Evolutionary conservation across 2,888 invertebrate species (phyloP).

Genomic region (Leucophenga maculata): DNA sequence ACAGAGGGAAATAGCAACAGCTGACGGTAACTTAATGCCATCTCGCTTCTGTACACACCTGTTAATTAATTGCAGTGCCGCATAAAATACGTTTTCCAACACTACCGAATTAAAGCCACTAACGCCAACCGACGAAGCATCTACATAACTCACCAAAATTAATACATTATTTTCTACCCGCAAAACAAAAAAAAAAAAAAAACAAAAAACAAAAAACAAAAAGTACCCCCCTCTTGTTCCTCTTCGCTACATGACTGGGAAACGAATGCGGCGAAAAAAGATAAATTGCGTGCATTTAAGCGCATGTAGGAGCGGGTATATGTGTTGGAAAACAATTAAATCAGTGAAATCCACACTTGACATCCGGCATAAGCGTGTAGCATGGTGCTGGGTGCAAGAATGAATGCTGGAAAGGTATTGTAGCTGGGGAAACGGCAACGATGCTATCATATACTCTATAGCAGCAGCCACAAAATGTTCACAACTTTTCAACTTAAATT

Average conservation of each 20-base stretch:
- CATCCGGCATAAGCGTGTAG: constrained; percentile 3
- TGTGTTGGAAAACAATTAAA: constrained; percentile 57
- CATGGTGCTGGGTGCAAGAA: neutral
- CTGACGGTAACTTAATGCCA: no score
- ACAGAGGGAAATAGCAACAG: no score
- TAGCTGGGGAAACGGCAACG: neutral
- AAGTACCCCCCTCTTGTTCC: no score
- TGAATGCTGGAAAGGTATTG: neutral
- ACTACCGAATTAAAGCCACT: no score
- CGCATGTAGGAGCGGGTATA: constrained; percentile 12
- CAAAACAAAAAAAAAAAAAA: constrained; percentile 28
- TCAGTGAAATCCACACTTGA: constrained; percentile 60
- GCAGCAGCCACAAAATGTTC: constrained; percentile 55
- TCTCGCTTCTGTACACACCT: no score
- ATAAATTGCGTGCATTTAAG: constrained; percentile 52
- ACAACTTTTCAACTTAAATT: constrained; percentile 64
- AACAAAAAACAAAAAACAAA: neutral
- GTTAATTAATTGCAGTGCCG: no score
- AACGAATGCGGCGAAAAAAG: constrained; percentile 36
- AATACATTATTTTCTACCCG: constrained; percentile 55
- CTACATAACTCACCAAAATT: constrained; percentile 55
- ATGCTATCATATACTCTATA: neutral
- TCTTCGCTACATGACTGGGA: neutral
- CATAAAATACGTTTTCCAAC: no score
- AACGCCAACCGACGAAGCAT: constrained; percentile 21